Evolutionary conservation across 2,113 vertebrate species (phyloP).

Genomic region (Toxotes jaculatrix): DNA sequence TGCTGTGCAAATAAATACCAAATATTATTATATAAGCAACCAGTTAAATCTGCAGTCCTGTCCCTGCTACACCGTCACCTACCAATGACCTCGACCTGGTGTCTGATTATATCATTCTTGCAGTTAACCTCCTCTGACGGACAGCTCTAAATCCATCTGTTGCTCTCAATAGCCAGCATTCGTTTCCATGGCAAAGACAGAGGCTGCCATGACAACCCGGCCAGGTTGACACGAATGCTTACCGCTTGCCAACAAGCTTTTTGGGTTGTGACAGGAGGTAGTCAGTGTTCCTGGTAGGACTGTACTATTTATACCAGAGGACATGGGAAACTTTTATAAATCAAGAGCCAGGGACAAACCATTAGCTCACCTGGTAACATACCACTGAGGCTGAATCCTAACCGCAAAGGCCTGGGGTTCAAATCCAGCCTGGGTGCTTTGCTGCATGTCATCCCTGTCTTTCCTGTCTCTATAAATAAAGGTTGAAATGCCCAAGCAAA

Average conservation of each 20-base stretch:
- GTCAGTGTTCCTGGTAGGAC: background rate
- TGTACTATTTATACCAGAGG: background rate
- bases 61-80: background rate
- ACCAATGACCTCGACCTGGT: slow-evolving; percentile 8
- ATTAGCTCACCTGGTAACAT: no score
- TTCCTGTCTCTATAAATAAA: no score
- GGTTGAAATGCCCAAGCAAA: no score
- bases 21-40: slow-evolving; percentile 33
- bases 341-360: no score
- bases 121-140: slow-evolving; percentile 49
- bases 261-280: slow-evolving; percentile 3
- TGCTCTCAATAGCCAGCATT: slow-evolving; percentile 55
- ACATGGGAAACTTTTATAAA: slow-evolving; percentile 15
- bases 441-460: no score
- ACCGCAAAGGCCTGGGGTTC: no score
- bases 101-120: slow-evolving; percentile 59
- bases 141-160: slow-evolving; percentile 57
- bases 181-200: slow-evolving; percentile 50
- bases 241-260: slow-evolving; percentile 32
- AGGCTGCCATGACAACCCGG: slow-evolving; percentile 67
- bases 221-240: slow-evolving; percentile 42
- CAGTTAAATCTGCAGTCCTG: slow-evolving; percentile 2
- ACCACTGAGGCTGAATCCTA: no score
- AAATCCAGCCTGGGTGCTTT: no score
- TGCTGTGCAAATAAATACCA: background rate